phyloP scores from a whole-genome alignment of 2,888 invertebrate species.

The Leucophenga montana region DNA sequence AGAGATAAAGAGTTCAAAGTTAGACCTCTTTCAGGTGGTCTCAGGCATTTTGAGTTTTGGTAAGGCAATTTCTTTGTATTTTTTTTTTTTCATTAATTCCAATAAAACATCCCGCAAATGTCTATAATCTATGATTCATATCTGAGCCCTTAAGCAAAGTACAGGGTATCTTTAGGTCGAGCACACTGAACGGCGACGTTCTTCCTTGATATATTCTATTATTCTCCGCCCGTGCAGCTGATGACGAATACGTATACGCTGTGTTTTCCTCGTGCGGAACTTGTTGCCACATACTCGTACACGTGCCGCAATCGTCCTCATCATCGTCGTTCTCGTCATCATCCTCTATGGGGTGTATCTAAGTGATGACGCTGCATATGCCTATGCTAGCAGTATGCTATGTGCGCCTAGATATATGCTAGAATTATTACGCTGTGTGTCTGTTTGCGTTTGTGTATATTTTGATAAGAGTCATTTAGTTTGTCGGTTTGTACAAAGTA shows the following conservation, averaged over 20 bases:
- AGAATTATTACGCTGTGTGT: conserved; percentile 5
- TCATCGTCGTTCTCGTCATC: background rate
- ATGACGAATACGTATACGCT: conserved; percentile 15
- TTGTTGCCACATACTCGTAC: background rate
- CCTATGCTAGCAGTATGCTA: background rate
- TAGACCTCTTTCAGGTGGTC: no score
- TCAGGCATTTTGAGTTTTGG: no score
- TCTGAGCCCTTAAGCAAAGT: no score
- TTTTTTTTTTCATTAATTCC: no score
- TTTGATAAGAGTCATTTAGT: conserved; percentile 54
- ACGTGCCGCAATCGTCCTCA: background rate
- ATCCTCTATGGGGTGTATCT: background rate
- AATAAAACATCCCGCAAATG: no score
- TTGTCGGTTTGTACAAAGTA: no score
- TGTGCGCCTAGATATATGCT: conserved; percentile 17
- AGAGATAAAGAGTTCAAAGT: no score
- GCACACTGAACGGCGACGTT: no score
- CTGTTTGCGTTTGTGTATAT: conserved; percentile 28
- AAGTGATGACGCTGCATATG: background rate
- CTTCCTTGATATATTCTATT: background rate
- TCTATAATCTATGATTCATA: no score
- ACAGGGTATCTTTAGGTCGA: no score
- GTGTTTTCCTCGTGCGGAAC: background rate
- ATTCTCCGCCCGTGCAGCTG: background rate
- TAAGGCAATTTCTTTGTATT: no score